A percentile compares a stretch with the other conserved stretches of the same genome.
Evolutionary conservation across 1,140 invertebrate species (phyloP).

Genomic region (Listronotus bonariensis): DNA sequence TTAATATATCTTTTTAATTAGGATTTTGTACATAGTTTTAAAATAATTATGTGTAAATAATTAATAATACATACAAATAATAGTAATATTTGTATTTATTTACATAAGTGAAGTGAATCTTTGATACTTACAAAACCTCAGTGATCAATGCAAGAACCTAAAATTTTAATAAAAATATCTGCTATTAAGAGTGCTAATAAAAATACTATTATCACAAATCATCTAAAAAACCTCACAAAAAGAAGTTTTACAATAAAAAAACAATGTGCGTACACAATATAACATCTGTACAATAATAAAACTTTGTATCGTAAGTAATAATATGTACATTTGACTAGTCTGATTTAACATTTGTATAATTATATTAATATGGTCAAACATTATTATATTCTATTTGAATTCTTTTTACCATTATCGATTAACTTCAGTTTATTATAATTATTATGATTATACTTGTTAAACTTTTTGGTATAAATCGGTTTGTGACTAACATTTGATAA

Average conservation of each 20-base stretch:
- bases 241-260: constrained; percentile 13
- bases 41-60: too few species aligned
- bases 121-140: too few species aligned
- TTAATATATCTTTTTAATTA: too few species aligned
- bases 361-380: constrained; percentile 33
- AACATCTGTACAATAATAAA: constrained; percentile 39
- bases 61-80: too few species aligned
- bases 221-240: constrained; percentile 21
- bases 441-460: not conserved
- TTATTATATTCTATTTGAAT: constrained; percentile 18
- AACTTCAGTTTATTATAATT: constrained; percentile 1
- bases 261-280: constrained; percentile 37
- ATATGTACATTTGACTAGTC: constrained; percentile 41
- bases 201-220: constrained; percentile 20
- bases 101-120: too few species aligned
- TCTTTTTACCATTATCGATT: constrained; percentile 12
- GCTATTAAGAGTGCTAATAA: not conserved
- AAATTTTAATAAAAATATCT: not conserved
- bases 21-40: too few species aligned
- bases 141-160: not conserved
- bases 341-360: constrained; percentile 33
- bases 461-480: constrained; percentile 1
- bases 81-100: too few species aligned
- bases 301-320: constrained; percentile 32
- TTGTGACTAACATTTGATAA: too few species aligned